These are phyloP conservation scores for Gastrophysa polygoni DNA, from an alignment of 2,888 invertebrate species.

Conservation along the genomic window DNA sequence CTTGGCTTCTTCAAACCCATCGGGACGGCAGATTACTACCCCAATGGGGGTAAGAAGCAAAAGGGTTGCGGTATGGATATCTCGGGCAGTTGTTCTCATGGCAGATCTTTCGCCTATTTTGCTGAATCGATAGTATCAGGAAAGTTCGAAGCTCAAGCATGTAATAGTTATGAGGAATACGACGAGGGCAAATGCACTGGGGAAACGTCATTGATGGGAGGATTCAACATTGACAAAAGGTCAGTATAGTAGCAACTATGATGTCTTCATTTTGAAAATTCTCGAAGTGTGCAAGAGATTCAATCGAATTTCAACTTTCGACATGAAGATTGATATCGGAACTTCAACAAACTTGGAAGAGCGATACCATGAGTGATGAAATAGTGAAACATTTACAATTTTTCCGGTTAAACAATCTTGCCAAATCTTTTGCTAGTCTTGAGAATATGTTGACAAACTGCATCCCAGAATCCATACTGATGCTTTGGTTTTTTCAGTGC, in stretches of 20 bases:
- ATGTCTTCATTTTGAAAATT: no score
- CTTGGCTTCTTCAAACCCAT: conserved; percentile 38
- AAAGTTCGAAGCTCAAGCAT: conserved; percentile 23
- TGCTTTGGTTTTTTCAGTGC: conserved; percentile 46
- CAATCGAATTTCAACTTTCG: no score
- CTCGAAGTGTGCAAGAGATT: no score
- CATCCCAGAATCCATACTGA: no score
- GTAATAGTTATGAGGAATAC: conserved; percentile 27
- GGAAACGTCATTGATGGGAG: conserved; percentile 23
- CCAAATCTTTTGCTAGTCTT: no score
- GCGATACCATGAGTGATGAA: no score
- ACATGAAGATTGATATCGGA: no score
- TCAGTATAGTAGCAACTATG: conserved; percentile 8
- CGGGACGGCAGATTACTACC: conserved; percentile 53
- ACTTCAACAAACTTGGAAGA: no score
- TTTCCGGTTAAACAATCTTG: no score
- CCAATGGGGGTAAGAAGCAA: conserved; percentile 28
- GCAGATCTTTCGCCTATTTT: conserved; percentile 56
- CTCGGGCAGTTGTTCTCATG: conserved; percentile 54
- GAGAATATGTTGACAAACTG: no score
- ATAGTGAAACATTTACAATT: no score
- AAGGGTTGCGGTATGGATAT: neutral
- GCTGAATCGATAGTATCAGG: conserved; percentile 48
- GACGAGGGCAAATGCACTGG: conserved; percentile 28
- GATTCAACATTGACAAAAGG: conserved; percentile 9